Evolutionary conservation across 2,888 invertebrate species (phyloP).

Genomic region (Pachydiplax longipennis): DNA sequence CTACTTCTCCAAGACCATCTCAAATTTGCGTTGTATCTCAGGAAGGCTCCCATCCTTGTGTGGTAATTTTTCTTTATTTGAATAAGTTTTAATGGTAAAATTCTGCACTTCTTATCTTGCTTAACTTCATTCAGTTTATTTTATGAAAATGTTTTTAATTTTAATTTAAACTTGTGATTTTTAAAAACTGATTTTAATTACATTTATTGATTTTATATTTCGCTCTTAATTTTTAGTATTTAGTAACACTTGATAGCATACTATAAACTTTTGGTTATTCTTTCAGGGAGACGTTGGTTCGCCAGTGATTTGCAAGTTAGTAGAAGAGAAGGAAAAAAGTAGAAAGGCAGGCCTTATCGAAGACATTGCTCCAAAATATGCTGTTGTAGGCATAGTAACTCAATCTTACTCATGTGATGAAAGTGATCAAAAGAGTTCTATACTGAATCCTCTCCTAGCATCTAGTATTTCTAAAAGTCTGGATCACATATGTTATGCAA

Average conservation of each 20-base stretch:
- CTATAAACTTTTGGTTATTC: background rate
- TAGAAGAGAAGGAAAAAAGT: background rate
- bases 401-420: background rate
- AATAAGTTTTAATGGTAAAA: background rate
- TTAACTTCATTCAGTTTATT: no score
- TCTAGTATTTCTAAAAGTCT: conserved; percentile 18
- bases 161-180: background rate
- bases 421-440: background rate
- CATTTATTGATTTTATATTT: background rate
- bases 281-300: conserved; percentile 31
- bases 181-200: background rate
- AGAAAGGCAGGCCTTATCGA: background rate
- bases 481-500: conserved; percentile 11
- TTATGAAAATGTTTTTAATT: background rate
- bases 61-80: background rate
- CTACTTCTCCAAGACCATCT: background rate
- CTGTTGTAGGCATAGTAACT: background rate
- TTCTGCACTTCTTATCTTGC: no score
- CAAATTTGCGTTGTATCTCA: background rate
- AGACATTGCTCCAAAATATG: background rate
- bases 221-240: background rate
- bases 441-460: background rate
- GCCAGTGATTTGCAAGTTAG: conserved; percentile 11
- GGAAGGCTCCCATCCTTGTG: background rate
- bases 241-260: background rate